Evolutionary conservation across 1,140 invertebrate species (phyloP).

Genomic region (Holcopasites calliopsidis): DNA sequence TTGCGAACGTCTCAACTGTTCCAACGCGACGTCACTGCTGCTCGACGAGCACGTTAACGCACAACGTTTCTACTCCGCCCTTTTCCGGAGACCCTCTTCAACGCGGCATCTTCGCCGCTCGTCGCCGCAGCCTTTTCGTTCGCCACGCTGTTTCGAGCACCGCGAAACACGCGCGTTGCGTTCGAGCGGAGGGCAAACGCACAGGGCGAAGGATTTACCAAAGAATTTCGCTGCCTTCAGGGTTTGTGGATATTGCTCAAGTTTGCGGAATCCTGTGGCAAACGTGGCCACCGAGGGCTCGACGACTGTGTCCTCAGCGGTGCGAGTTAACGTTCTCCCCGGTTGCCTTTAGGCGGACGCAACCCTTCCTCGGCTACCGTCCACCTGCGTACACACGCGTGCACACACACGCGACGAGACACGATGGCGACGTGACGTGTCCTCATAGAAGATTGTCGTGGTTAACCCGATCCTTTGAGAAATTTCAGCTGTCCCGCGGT

Average conservation of each 20-base stretch:
- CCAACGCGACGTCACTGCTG: background rate
- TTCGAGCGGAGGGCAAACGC: background rate
- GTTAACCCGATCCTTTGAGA: slow-evolving; percentile 54
- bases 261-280: slow-evolving; percentile 51
- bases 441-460: slow-evolving; percentile 33
- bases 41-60: background rate
- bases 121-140: background rate
- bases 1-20: slow-evolving; percentile 9
- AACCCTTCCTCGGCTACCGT: background rate
- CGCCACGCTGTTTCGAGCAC: background rate
- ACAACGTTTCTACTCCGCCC: background rate
- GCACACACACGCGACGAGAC: too few species aligned
- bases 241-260: slow-evolving; percentile 46
- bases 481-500: slow-evolving; percentile 31
- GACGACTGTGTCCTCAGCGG: background rate
- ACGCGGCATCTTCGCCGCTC: background rate
- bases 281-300: background rate
- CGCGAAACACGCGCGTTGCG: background rate
- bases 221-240: slow-evolving; percentile 15
- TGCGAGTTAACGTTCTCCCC: slow-evolving; percentile 32
- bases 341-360: background rate
- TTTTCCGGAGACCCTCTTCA: background rate
- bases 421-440: slow-evolving; percentile 1
- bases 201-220: slow-evolving; percentile 29
- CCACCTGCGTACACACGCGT: background rate